phyloP scores from a whole-genome alignment of 2,113 vertebrate genomes.

The Sakesphorus luctuosus region DNA sequence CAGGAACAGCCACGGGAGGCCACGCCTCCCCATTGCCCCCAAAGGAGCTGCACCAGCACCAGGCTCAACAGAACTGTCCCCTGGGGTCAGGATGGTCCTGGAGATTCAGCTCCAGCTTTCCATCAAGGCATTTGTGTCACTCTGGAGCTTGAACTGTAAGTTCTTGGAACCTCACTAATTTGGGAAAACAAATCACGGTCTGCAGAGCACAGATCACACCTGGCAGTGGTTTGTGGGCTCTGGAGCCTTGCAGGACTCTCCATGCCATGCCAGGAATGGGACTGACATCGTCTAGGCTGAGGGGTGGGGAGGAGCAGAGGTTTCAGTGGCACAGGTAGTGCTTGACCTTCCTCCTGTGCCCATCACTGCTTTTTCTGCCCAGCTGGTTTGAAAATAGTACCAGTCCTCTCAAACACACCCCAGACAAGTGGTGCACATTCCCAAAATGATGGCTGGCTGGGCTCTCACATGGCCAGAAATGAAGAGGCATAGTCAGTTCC shows the following conservation, averaged over 20 bases:
- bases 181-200: neutral
- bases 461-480: neutral
- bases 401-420: neutral
- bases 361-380: neutral
- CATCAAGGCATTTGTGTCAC: neutral
- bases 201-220: neutral
- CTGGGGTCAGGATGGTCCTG: neutral
- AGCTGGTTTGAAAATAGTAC: neutral
- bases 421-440: neutral
- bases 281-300: accelerated
- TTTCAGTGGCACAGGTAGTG: accelerated
- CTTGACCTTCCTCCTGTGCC: neutral
- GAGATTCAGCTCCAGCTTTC: neutral
- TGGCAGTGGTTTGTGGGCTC: neutral
- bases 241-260: neutral
- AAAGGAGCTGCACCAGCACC: neutral
- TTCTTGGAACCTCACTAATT: neutral
- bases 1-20: neutral
- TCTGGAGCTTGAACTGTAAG: neutral
- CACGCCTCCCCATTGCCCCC: accelerated
- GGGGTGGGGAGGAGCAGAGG: neutral
- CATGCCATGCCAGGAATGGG: neutral
- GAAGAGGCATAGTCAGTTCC: neutral
- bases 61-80: accelerated
- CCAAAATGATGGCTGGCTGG: neutral